Base-by-base conservation (phyloP, 2,113 vertebrate species). In the Chloropsis cyanopogon region DNA sequence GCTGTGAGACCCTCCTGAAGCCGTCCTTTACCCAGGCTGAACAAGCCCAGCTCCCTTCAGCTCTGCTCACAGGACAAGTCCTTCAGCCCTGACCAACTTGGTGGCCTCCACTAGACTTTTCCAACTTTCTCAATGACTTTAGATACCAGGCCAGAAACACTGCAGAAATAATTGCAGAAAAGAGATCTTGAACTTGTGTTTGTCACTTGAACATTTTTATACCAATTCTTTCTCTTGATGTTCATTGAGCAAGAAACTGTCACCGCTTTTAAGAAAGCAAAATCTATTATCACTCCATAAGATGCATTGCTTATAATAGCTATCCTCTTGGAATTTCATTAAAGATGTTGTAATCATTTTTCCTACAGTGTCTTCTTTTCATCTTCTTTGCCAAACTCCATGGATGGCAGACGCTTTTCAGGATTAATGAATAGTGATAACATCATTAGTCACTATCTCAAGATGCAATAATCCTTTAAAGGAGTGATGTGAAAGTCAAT, bases 401-500 rank as follows among this genome's bases (percentile, higher is more conserved):
- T 24, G 31, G 54, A 71, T 61, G 25, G 52, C 31, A 89, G 70
- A 61, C 6, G 3, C 59, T 85, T 88, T 92, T 96, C 84, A 85
- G 59, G 68, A 89, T 80, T 92, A 89, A 91, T 95, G 68, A 87
- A 63, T 91, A 72, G 25, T 71, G 44, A 87, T 79, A 79, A 71
- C 56, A 76, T 76, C 75, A 35, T 92, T 86, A 87, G 64, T 95
- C 86, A 86, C 71, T 65, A 73, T 61, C 39, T 92, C 82, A 90
- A 88, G 29, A 93, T 69, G 54, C 79, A 90, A 82, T 93, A 94
- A 83, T 66, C 53, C 63, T 93, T 90, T 86, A 88, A 90, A 64
- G 18, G 31, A 92, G 25, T 73, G 82, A 90, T 66, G 54, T 73
- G 79, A 90, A 94, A 86, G 46, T 93, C 95, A 86, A 88, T 78